phyloP scores from a whole-genome alignment of 1,140 invertebrate genomes.

The Drosophila trapezifrons region DNA sequence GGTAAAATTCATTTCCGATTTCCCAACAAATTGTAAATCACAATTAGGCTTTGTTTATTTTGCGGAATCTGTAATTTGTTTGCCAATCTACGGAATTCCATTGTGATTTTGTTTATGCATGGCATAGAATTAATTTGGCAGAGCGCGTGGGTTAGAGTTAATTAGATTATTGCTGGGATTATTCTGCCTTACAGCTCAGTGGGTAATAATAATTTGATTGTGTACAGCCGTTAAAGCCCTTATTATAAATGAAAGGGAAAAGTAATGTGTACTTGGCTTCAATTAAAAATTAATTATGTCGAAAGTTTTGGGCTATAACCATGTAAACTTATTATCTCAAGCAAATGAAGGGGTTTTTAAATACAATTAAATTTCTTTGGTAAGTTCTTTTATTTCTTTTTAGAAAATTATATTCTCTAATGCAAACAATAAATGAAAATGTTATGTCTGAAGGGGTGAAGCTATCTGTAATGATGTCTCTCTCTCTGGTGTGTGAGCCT shows the following conservation, averaged over 20 bases:
- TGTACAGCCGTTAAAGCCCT: background rate
- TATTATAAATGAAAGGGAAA: slow-evolving; percentile 1
- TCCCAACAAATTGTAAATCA: slow-evolving; percentile 3
- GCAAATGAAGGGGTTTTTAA: no score
- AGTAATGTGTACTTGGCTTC: background rate
- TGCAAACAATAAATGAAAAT: background rate
- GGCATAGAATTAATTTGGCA: slow-evolving; percentile 60
- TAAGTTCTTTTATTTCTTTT: background rate
- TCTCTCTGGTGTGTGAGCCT: background rate
- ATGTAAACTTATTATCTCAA: background rate
- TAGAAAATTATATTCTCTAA: background rate
- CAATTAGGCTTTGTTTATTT: slow-evolving; percentile 18
- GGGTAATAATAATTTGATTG: slow-evolving; percentile 31
- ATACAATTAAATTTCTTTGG: no score
- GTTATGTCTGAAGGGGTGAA: background rate
- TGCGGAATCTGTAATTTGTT: slow-evolving; percentile 30
- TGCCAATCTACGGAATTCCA: slow-evolving; percentile 15
- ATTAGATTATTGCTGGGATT: slow-evolving; percentile 53
- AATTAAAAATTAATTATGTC: slow-evolving; percentile 2
- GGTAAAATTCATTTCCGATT: background rate
- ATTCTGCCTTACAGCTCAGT: slow-evolving; percentile 51
- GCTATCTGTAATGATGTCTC: background rate
- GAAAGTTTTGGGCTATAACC: no score
- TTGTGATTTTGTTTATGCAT: slow-evolving; percentile 41
- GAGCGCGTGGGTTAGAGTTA: slow-evolving; percentile 13